phyloP scores from a whole-genome alignment of 2,113 vertebrate species.

The Tretioscincus oriximinensis region DNA sequence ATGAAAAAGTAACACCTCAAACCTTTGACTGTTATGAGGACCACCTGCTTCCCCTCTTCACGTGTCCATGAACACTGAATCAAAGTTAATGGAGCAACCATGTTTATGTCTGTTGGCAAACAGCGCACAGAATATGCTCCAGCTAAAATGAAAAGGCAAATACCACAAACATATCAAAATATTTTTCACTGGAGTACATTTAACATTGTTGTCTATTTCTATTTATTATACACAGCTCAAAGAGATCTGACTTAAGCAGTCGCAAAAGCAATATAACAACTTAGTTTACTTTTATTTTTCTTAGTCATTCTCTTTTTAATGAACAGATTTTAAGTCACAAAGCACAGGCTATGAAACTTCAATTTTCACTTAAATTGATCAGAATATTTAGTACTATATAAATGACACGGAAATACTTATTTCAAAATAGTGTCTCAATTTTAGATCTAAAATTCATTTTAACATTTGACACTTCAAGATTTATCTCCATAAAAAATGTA shows the following conservation, averaged over 20 bases:
- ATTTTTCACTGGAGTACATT: conserved; percentile 70
- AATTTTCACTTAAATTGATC: background rate
- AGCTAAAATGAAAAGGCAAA: conserved; percentile 73
- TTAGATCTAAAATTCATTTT: background rate
- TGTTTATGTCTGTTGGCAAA: conserved; percentile 72
- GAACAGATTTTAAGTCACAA: conserved; percentile 1
- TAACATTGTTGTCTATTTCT: conserved; percentile 58
- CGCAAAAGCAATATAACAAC: conserved; percentile 63
- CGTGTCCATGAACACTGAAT: conserved; percentile 71
- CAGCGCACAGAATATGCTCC: conserved; percentile 72
- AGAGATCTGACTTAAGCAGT: conserved; percentile 65
- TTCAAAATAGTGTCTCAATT: conserved; percentile 24
- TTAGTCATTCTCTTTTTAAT: conserved; percentile 19
- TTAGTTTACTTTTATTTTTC: conserved; percentile 25
- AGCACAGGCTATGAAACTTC: background rate
- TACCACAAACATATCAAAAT: conserved; percentile 73
- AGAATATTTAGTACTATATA: background rate
- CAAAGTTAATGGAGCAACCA: conserved; percentile 71
- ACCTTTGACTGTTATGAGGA: conserved; percentile 73
- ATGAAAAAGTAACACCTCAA: conserved; percentile 73
- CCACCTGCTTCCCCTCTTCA: conserved; percentile 69
- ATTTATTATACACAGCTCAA: conserved; percentile 64
- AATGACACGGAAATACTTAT: background rate
- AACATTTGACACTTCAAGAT: conserved; percentile 20
- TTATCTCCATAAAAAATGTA: background rate